These are phyloP conservation scores for Pangasius macronema DNA, from an alignment of 2,797 vertebrate genomes.

Conservation along the genomic window DNA sequence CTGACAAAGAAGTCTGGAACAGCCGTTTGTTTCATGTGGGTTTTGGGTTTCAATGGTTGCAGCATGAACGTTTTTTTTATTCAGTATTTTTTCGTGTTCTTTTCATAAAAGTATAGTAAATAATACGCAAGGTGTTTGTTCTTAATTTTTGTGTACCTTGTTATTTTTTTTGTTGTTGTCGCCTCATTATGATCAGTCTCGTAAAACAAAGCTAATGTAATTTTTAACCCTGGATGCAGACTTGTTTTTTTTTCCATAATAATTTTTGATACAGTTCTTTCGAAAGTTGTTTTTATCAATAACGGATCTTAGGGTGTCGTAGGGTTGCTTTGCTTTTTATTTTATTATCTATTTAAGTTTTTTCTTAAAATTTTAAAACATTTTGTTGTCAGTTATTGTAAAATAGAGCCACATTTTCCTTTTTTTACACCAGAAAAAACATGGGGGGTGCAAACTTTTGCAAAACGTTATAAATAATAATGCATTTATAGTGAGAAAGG, in stretches of 20 bases:
- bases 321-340: background rate
- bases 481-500: background rate
- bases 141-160: too few relatives aligned
- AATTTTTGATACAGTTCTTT: background rate
- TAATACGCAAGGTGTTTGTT: too few relatives aligned
- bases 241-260: background rate
- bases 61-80: background rate
- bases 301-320: background rate
- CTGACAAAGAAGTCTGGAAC: background rate
- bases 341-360: background rate
- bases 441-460: background rate
- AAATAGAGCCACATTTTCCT: background rate
- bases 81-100: background rate
- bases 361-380: background rate
- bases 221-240: background rate
- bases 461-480: background rate
- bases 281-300: background rate
- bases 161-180: too few relatives aligned
- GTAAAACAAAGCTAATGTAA: background rate
- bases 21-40: background rate
- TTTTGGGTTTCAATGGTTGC: background rate
- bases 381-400: background rate
- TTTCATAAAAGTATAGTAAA: too few relatives aligned
- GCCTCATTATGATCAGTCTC: background rate
- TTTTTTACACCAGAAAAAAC: background rate